These are phyloP conservation scores for Ectemnius lituratus DNA, from an alignment of 2,888 invertebrate species.

Conservation along the genomic window DNA sequence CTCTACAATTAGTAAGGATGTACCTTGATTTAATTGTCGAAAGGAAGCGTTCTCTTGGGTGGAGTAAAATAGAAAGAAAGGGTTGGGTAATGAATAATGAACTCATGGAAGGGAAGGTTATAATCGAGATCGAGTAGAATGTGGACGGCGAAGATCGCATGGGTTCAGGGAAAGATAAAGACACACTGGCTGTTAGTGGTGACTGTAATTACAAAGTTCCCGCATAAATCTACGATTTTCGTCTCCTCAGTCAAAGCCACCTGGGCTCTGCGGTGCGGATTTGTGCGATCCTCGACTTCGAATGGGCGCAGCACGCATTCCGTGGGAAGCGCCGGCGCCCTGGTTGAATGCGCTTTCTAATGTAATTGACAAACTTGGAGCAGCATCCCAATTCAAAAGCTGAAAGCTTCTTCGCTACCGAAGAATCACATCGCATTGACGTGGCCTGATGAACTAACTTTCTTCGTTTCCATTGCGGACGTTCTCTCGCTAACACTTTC, in stretches of 20 bases:
- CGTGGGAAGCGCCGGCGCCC: constrained; percentile 2
- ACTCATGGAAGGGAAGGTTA: no score
- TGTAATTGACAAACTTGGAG: constrained; percentile 44
- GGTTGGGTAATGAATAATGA: no score
- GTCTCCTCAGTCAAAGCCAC: neutral
- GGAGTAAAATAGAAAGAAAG: no score
- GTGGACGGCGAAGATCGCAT: no score
- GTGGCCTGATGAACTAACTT: constrained; percentile 31
- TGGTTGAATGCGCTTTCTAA: constrained; percentile 36
- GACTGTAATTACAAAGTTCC: constrained; percentile 1
- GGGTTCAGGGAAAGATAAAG: no score
- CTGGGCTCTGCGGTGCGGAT: no score
- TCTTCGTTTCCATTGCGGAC: constrained; percentile 27
- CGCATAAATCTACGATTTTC: constrained; percentile 1
- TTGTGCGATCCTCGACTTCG: neutral
- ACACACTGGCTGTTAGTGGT: no score
- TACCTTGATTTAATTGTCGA: no score
- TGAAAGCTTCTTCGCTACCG: constrained; percentile 30
- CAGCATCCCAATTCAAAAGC: constrained; percentile 34
- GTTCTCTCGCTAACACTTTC: no score
- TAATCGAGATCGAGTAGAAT: no score
- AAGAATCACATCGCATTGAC: constrained; percentile 23
- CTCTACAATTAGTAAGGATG: no score
- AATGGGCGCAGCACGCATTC: constrained; percentile 26
- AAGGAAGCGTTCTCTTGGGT: no score